Evolutionary conservation across 2,888 invertebrate genomes (phyloP), one percentile per base, ranked within the genome.

Genomic region (Eledone cirrhosa): DNA sequence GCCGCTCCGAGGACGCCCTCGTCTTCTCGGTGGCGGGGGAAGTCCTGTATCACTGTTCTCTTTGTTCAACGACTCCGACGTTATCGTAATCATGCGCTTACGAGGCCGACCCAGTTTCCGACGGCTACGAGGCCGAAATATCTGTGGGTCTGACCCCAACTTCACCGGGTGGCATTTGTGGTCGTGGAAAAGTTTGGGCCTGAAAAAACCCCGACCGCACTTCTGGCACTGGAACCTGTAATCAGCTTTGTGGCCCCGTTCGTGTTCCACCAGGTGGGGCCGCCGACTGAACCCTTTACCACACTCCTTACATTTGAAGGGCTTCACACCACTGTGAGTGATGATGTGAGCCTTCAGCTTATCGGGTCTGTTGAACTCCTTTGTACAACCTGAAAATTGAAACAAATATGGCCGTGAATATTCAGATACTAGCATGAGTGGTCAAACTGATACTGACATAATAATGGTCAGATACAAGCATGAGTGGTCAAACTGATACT

Each of bases 281-380:
- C 87, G 84, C 0, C 91, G 86, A 47, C 88, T 88, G 83, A 91
- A 91, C 0, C 88, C 86, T 78, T 88, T 88, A 41, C 87, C 87
- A 84, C 91, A 91, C n/a, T 87, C 85, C 5, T 84, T 83, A 82
- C 91, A 91, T 79, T 87, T 86, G 81, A 84, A 90, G 0, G 91
- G 91, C 79, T 90, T 90, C 72, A 90, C 86, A 7, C 90, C 90
- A 82, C 92, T 93, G 87, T 94, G 94, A 59, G 92, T 93, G 80
- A 93, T 92, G 33, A 94, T 89, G 87, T 94, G 94, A 11, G 92
- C 92, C 86, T 94, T 94, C 47, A 94, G 86, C 84, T 92, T 92
- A 85, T 92, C 92, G 79, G 92, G 93, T 72, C 94, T 91, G 81
- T 92, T 93, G 83, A 94, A 94, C 86, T 94, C 94, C 87, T 93